Conservation (phyloP, 2,888 invertebrate genomes). For the Ephialtes manifestator region DNA sequence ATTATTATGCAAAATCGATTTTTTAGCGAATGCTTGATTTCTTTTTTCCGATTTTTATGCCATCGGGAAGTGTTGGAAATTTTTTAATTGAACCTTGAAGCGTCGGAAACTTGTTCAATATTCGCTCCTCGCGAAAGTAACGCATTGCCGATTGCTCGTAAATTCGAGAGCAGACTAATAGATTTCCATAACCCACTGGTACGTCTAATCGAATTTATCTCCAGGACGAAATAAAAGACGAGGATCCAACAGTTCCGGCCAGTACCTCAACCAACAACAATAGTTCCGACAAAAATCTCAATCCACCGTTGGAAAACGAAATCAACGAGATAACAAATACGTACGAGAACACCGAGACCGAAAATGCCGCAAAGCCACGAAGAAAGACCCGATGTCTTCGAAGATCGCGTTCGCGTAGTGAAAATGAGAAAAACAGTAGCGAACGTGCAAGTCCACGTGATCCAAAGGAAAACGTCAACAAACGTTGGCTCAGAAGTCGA, state of each 20-base stretch:
- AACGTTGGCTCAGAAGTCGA: constrained; percentile 71
- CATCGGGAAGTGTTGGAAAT: no score
- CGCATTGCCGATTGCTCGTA: neutral
- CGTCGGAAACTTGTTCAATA: neutral
- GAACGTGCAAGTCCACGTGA: constrained; percentile 31
- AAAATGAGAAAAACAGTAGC: constrained; percentile 66
- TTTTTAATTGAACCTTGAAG: no score
- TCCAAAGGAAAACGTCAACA: constrained; percentile 37
- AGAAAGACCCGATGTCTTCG: constrained; percentile 75
- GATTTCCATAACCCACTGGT: constrained; percentile 69
- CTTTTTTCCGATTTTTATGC: no score
- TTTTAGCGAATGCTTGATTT: no score
- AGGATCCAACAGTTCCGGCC: constrained; percentile 72
- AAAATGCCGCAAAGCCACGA: constrained; percentile 69
- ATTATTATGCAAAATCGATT: no score
- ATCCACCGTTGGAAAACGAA: constrained; percentile 73
- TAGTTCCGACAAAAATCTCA: constrained; percentile 81
- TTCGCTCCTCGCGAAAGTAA: neutral
- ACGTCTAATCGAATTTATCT: constrained; percentile 74
- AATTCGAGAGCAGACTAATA: constrained; percentile 12
- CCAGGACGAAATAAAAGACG: constrained; percentile 70
- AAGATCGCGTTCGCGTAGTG: constrained; percentile 66
- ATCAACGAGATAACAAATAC: constrained; percentile 24
- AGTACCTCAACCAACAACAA: constrained; percentile 76
- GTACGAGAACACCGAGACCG: constrained; percentile 40